Evolutionary conservation across 2,113 vertebrate species (phyloP).

Genomic region (Oryctolagus cuniculus): DNA sequence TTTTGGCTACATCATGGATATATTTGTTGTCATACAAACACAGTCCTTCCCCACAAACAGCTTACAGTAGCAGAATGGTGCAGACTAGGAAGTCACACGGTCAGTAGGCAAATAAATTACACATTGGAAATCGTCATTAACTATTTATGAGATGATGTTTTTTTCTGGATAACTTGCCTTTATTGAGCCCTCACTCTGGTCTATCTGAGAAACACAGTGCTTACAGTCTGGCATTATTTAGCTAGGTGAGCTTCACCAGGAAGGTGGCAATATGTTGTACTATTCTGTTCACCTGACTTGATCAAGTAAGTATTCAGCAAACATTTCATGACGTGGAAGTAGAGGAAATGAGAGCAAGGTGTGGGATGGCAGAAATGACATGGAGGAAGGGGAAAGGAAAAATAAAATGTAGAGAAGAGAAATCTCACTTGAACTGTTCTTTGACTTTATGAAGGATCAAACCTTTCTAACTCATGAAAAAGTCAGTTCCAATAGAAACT

Average conservation of each 20-base stretch:
- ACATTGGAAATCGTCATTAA: constrained; percentile 25
- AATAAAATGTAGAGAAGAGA: background rate
- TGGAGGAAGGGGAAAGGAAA: background rate
- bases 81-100: fast-evolving
- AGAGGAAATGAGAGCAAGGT: background rate
- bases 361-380: background rate
- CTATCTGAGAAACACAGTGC: background rate
- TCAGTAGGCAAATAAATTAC: constrained; percentile 5
- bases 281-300: background rate
- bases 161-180: constrained; percentile 16
- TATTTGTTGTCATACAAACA: background rate
- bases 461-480: background rate
- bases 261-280: background rate
- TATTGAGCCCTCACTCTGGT: background rate
- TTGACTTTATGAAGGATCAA: constrained; percentile 2
- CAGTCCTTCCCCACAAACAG: background rate
- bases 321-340: background rate
- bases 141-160: constrained; percentile 38
- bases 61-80: background rate
- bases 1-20: too few relatives aligned
- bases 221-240: background rate
- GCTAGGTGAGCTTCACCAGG: background rate
- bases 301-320: background rate
- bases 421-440: background rate
- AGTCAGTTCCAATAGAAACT: background rate